Percentiles rank a stretch among this genome's conserved stretches.
These are phyloP conservation scores for Gymnopithys bicolor DNA, from an alignment of 2,797 vertebrate species.

Conservation along the genomic window DNA sequence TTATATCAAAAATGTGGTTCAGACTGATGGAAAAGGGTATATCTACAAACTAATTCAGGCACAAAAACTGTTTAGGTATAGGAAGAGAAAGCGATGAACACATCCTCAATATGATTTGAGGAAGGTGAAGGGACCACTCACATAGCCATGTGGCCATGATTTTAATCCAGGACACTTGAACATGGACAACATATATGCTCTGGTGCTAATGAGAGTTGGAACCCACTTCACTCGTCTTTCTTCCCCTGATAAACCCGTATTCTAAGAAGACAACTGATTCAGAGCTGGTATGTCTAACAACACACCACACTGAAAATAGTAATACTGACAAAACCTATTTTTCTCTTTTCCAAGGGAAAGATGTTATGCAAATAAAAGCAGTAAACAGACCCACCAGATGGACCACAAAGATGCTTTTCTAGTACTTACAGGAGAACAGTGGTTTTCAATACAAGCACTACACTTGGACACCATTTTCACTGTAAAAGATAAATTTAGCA, in stretches of 20 bases:
- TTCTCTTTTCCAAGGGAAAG: background rate
- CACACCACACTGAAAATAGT: fast-evolving
- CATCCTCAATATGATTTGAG: background rate
- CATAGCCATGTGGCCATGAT: background rate
- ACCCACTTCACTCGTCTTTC: background rate
- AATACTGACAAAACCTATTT: fast-evolving
- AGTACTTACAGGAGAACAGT: background rate
- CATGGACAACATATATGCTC: background rate
- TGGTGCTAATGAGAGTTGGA: background rate
- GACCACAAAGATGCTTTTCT: background rate
- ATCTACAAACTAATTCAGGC: background rate
- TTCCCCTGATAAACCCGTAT: background rate
- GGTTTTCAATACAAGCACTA: background rate
- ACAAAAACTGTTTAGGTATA: background rate
- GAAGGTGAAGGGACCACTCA: background rate
- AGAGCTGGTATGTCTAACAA: background rate
- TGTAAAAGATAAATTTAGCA: background rate
- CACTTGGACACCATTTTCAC: background rate
- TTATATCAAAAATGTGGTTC: background rate
- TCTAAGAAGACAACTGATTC: background rate
- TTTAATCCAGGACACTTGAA: background rate
- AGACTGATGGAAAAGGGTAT: background rate
- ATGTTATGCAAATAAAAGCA: background rate
- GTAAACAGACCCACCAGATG: background rate
- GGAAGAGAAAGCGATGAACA: background rate